Evolutionary conservation across 2,113 vertebrate species (phyloP), one percentile per base, ranked within the genome.

Genomic region (Ictalurus punctatus): DNA sequence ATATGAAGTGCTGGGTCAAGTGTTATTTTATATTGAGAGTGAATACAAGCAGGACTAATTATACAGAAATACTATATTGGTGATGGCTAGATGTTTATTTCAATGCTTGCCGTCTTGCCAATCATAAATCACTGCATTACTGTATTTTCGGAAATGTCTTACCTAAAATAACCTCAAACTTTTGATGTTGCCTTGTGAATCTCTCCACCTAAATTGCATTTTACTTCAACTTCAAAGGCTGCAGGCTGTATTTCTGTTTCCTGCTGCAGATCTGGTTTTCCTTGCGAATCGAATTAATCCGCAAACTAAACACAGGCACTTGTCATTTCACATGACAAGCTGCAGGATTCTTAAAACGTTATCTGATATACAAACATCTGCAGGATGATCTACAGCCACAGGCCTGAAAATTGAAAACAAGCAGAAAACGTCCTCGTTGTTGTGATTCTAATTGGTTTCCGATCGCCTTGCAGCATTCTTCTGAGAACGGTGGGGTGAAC

Each of bases 401-500:
- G 37, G 52, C 58, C 12, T 30, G 17, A 88, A n/a, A n/a, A 30
- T n/a, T 78, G 14, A 61, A 74, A 87, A 7, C 19, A 79, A 44
- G 37, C 86, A 44, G 27, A 48, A 48, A 48, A 25, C 19, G 13
- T 27, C 6, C 13, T 6, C 16, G 25, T 82, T 30, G 30, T 59
- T 8, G 17, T 61, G 81, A 83, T 44, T 44, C 81, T 63, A 40
- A 83, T 16, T 12, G 84, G 25, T 91, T 76, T 91, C 83, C 87
- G 65, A 69, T 67, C 48, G 7, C 73, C 37, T 30, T 63, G 34
- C 87, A 96, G 95, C 94, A 95, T 85, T 94, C 93, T 61, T 96
- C 96, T 25, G 97, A 97, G 93, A 97, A 98, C 0, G 97, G 97
- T 54, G 95, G 92, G 86, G 96, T 96, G 89, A 95, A 92, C 76